Base-by-base conservation (phyloP, 2,888 invertebrate species). In the Elgonia sp. region DNA sequence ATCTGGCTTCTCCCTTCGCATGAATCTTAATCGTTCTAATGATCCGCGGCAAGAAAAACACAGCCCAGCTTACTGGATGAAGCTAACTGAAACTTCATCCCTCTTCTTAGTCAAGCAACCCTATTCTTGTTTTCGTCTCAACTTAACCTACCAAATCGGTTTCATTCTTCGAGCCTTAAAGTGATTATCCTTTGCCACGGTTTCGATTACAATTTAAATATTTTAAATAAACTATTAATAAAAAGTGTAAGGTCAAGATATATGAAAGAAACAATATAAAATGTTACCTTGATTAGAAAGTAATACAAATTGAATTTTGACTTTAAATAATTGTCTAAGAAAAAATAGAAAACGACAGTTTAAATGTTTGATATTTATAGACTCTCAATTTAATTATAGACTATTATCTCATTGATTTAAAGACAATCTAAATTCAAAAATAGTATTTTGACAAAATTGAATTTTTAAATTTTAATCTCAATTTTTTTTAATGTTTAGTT, bases 1-100 rank as follows among this genome's bases (percentile, higher is more conserved):
- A 94, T 94, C 94, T 93, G 94, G 93, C 93, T 92, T 91, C 92
- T 92, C 94, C 94, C 93, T 92, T 92, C 90, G 91, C 90, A 91
- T 92, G 92, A 92, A 92, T 93, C 93, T 93, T 94, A 94, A 94
- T 94, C 94, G 94, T 93, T 92, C 94, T 94, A 94, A 94, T 94
- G 94, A 94, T 94, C 93, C 94, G 93, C 93, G 93, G 93, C 93
- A 94, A 94, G 94, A 94, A 94, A 94, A 94, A 94, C 94, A 94
- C 91, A 89, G 91, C 91, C 92, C 91, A 92, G 92, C 92, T 93
- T 93, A 77, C 70, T 84, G 77, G 72, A 84, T 70, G 84, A 93
- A 93, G 94, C 93, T 93, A 93, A 93, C 93, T 92, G 90, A 92
- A 92, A 92, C 92, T 92, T 91, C 91, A 89, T 91, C 92, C 92